Evolutionary conservation across 2,797 vertebrate genomes (phyloP).

Genomic region (Phaenicophaeus curvirostris): DNA sequence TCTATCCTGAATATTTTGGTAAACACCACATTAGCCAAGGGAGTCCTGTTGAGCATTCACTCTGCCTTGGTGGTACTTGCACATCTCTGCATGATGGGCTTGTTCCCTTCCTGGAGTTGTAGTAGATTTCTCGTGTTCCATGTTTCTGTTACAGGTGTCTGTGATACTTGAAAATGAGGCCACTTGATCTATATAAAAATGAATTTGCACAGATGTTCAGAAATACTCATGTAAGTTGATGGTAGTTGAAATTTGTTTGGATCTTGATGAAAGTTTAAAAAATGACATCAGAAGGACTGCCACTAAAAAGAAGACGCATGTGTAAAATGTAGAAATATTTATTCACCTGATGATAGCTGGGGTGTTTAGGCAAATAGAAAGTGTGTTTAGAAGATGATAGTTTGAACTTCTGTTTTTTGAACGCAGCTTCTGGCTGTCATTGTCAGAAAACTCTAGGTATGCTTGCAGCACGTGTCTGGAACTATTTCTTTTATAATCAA

Average conservation of each 20-base stretch:
- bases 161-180: not conserved
- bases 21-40: accelerated
- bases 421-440: not conserved
- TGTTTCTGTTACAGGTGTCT: not conserved
- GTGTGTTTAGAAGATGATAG: constrained; percentile 25
- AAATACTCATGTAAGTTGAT: not conserved
- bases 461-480: not conserved
- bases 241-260: not conserved
- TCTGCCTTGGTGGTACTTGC: not conserved
- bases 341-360: not conserved
- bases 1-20: not conserved
- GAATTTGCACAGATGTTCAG: not conserved
- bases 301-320: not conserved
- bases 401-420: not conserved
- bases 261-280: not conserved
- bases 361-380: not conserved
- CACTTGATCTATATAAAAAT: not conserved
- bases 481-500: not conserved
- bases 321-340: not conserved
- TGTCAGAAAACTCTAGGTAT: not conserved
- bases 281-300: not conserved
- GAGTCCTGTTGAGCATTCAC: not conserved
- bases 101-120: not conserved
- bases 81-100: accelerated
- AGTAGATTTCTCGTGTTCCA: accelerated